Percentiles rank a stretch among this genome's conserved stretches.
Conservation (phyloP, 2,888 invertebrate genomes). For the Yponomeuta cagnagella region DNA sequence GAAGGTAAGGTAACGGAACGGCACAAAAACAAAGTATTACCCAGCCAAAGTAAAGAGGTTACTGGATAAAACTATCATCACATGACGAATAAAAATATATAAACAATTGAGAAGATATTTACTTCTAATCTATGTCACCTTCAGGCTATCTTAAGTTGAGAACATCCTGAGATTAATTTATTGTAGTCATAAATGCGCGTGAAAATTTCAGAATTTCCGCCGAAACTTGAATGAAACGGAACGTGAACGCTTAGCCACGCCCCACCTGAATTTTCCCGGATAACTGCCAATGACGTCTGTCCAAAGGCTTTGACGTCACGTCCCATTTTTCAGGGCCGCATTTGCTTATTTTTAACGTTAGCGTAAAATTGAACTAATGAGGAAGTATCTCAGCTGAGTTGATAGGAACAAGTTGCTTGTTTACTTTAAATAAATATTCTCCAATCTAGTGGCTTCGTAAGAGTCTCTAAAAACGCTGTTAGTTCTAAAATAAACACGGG, state of each 20-base stretch:
- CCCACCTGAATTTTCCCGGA: conserved; percentile 31
- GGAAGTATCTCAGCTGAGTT: conserved; percentile 31
- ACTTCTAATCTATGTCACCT: neutral
- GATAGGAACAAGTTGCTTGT: conserved; percentile 25
- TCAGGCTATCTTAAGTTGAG: neutral
- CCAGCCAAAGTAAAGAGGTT: conserved; percentile 30
- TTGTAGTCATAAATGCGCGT: neutral
- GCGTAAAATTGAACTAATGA: conserved; percentile 35
- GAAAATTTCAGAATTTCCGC: neutral
- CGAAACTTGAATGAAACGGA: conserved; percentile 32
- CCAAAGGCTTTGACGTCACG: conserved; percentile 57
- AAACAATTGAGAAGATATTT: neutral
- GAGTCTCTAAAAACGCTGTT: neutral
- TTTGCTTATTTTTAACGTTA: conserved; percentile 54
- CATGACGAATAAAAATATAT: neutral
- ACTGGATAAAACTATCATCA: neutral
- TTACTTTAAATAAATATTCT: conserved; percentile 1
- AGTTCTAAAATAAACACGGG: neutral
- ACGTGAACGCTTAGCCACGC: conserved; percentile 24
- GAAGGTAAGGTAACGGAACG: neutral
- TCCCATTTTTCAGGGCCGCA: conserved; percentile 67
- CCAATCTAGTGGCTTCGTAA: neutral
- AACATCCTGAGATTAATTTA: neutral
- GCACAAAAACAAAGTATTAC: conserved; percentile 23
- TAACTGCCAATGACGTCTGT: conserved; percentile 57